Evolutionary conservation across 2,888 invertebrate species (phyloP).

Genomic region (Aspidiotus destructor): DNA sequence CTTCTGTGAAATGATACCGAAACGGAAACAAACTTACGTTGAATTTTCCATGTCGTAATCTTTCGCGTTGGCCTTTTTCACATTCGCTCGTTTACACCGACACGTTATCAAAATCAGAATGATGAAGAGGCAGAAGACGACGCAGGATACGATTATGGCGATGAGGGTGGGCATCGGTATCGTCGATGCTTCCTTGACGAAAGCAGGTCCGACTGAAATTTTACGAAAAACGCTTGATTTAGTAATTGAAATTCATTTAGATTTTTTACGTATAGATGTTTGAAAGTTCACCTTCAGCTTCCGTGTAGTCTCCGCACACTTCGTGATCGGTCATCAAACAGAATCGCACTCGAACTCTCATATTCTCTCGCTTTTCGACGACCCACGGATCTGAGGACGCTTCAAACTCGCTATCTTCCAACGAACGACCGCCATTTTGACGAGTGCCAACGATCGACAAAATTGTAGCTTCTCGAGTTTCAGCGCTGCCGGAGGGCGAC

Average conservation of each 20-base stretch:
- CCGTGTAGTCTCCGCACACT: constrained; percentile 71
- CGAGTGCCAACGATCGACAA: constrained; percentile 50
- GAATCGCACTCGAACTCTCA: constrained; percentile 63
- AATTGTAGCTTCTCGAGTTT: constrained; percentile 61
- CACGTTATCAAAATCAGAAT: constrained; percentile 72
- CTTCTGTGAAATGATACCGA: too few species aligned
- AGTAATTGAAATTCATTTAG: not conserved
- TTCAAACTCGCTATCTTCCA: constrained; percentile 47
- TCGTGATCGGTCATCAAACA: constrained; percentile 71
- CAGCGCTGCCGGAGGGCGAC: constrained; percentile 58
- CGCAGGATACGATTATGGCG: constrained; percentile 66
- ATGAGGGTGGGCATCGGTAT: constrained; percentile 68
- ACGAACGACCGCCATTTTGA: constrained; percentile 45
- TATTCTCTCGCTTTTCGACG: constrained; percentile 45
- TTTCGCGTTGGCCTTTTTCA: constrained; percentile 70
- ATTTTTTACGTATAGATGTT: not conserved
- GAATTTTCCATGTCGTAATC: constrained; percentile 82
- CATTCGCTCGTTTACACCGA: constrained; percentile 69
- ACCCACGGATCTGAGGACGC: constrained; percentile 51
- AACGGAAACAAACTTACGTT: constrained; percentile 33
- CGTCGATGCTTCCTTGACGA: constrained; percentile 66
- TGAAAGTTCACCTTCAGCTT: constrained; percentile 66
- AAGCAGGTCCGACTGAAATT: constrained; percentile 63
- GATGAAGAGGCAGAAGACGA: constrained; percentile 67
- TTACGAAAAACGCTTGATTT: constrained; percentile 21